A percentile compares a stretch with the other conserved stretches of the same genome.
Conservation (phyloP, 2,888 invertebrate genomes). For the Myopa tessellatipennis region DNA sequence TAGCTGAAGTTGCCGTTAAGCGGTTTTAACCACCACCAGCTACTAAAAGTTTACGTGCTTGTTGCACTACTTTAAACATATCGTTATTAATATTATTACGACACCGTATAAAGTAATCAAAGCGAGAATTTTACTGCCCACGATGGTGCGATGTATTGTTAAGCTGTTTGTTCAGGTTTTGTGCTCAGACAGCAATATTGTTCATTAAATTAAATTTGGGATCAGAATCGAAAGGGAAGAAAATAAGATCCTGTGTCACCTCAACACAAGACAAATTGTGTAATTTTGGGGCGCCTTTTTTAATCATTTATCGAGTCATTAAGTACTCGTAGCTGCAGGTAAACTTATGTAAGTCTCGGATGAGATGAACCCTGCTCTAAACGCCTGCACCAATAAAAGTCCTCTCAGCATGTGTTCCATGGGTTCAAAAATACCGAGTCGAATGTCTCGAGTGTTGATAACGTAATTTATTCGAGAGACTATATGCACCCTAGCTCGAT, state of each 20-base stretch:
- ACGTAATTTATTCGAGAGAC: slow-evolving; percentile 44
- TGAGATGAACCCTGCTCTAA: background rate
- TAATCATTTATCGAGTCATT: background rate
- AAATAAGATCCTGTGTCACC: no score
- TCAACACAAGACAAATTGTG: no score
- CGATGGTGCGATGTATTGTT: background rate
- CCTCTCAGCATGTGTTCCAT: background rate
- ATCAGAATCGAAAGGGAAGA: no score
- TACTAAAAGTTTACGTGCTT: slow-evolving; percentile 17
- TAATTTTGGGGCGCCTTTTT: no score
- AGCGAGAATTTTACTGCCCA: background rate
- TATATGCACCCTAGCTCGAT: slow-evolving; percentile 38
- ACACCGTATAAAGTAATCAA: slow-evolving; percentile 1
- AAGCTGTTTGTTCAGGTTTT: background rate
- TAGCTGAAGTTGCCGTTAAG: background rate
- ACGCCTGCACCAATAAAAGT: background rate
- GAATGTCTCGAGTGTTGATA: slow-evolving; percentile 33
- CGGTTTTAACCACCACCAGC: background rate
- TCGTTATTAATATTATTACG: slow-evolving; percentile 13
- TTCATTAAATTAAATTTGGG: no score
- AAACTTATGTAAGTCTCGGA: background rate
- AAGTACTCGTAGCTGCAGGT: background rate
- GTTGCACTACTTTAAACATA: slow-evolving; percentile 20
- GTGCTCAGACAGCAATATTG: background rate
- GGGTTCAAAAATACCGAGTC: background rate